phyloP scores from a whole-genome alignment of 1,140 invertebrate genomes.

The Eumaeus atala region DNA sequence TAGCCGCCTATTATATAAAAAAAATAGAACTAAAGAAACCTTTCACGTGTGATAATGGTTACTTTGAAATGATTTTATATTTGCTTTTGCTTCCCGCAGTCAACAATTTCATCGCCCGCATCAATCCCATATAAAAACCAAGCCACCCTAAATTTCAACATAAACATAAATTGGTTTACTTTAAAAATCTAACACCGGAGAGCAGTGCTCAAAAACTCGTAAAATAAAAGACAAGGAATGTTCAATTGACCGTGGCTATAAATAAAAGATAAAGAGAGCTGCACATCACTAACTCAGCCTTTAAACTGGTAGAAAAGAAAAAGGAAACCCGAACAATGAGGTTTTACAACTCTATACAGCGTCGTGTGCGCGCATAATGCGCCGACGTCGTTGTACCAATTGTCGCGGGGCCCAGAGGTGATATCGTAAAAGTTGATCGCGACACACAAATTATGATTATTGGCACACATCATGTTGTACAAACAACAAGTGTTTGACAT shows the following conservation, averaged over 20 bases:
- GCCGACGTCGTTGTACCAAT: conserved; percentile 54
- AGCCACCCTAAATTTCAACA: too few relatives aligned
- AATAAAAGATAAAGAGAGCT: conserved; percentile 41
- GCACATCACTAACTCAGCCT: conserved; percentile 36
- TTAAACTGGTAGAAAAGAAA: conserved; percentile 42
- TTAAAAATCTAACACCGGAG: conserved; percentile 2
- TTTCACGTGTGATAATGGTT: too few relatives aligned
- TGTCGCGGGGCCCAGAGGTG: conserved; percentile 41
- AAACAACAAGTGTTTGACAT: conserved; percentile 25
- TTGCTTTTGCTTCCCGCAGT: too few relatives aligned
- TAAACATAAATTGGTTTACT: too few relatives aligned
- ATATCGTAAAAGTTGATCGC: conserved; percentile 54
- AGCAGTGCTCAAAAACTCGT: conserved; percentile 21
- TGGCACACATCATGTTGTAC: conserved; percentile 13
- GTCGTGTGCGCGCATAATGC: conserved; percentile 54
- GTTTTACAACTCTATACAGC: conserved; percentile 59
- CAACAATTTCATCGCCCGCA: too few relatives aligned
- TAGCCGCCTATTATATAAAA: too few relatives aligned
- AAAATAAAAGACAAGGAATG: conserved; percentile 16
- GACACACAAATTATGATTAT: conserved; percentile 38
- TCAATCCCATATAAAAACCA: not conserved
- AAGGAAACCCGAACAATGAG: conserved; percentile 39
- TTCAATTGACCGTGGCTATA: conserved; percentile 27
- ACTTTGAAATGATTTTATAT: too few relatives aligned
- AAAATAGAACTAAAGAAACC: too few relatives aligned